Evolutionary conservation across 2,888 invertebrate genomes (phyloP).

Genomic region (Amblyjoppa proteus): DNA sequence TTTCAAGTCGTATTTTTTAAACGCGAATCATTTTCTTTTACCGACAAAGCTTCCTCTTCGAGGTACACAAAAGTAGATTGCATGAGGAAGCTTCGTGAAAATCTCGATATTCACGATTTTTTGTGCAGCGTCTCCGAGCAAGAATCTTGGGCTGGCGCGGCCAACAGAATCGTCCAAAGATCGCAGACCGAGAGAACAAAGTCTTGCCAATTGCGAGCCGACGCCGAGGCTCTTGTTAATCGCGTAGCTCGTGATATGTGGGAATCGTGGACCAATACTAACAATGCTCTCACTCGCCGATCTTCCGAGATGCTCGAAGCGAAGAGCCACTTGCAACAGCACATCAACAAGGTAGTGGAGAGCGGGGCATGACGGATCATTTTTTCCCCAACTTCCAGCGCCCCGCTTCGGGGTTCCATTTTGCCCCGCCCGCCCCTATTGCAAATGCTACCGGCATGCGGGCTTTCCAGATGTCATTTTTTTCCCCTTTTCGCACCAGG

Average conservation of each 20-base stretch:
- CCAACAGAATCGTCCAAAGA: slow-evolving; percentile 90
- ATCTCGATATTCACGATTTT: slow-evolving; percentile 4
- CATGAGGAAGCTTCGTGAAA: too few species aligned
- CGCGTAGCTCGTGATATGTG: slow-evolving; percentile 93
- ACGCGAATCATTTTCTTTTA: too few species aligned
- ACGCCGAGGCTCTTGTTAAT: slow-evolving; percentile 92
- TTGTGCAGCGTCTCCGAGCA: slow-evolving; percentile 90
- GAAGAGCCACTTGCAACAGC: slow-evolving; percentile 93
- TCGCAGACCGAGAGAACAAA: slow-evolving; percentile 94
- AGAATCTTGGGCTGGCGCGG: slow-evolving; percentile 93
- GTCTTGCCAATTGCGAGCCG: slow-evolving; percentile 91
- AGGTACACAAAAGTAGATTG: too few species aligned
- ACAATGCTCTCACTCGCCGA: slow-evolving; percentile 92
- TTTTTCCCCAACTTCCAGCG: background rate
- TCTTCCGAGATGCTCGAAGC: slow-evolving; percentile 92
- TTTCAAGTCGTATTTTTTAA: too few species aligned
- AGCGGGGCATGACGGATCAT: background rate
- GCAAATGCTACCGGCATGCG: background rate
- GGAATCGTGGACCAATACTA: slow-evolving; percentile 95
- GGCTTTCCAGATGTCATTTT: background rate
- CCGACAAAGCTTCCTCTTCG: too few species aligned
- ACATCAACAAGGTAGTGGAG: slow-evolving; percentile 88
- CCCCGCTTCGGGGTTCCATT: background rate
- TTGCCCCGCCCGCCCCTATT: background rate
- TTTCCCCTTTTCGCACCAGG: slow-evolving; percentile 84